phyloP scores from a whole-genome alignment of 2,888 invertebrate species.

The Lasioglossum leucozonium region DNA sequence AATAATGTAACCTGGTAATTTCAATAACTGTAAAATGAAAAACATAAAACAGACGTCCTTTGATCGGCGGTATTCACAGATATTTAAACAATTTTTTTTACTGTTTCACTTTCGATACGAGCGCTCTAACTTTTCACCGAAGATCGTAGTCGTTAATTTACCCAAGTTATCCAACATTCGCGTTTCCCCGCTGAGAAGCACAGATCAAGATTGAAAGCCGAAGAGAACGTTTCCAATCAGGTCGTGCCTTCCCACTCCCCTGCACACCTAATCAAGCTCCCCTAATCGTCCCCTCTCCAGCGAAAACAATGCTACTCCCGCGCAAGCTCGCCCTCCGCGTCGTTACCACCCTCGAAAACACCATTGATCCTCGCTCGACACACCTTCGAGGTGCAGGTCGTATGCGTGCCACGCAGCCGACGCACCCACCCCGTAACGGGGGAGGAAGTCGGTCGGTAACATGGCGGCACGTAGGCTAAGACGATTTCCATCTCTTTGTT shows the following conservation, averaged over 20 bases:
- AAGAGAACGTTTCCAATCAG: background rate
- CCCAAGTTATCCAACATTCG: too few relatives aligned
- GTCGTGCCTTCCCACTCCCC: background rate
- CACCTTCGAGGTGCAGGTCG: constrained; percentile 18
- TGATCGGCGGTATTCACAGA: background rate
- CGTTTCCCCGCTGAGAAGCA: background rate
- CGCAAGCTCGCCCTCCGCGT: constrained; percentile 19
- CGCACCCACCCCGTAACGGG: constrained; percentile 3
- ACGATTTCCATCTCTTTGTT: constrained; percentile 71
- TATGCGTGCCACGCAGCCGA: constrained; percentile 14
- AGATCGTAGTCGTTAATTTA: too few relatives aligned
- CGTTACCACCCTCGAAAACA: constrained; percentile 13
- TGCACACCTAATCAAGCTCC: constrained; percentile 1
- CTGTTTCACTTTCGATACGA: too few relatives aligned
- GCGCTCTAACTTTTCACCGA: too few relatives aligned
- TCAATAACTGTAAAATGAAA: too few relatives aligned
- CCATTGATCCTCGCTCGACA: constrained; percentile 24
- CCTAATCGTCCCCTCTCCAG: background rate
- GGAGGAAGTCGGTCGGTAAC: constrained; percentile 19
- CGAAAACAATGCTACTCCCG: background rate
- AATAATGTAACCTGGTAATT: too few relatives aligned
- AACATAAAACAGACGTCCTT: too few relatives aligned
- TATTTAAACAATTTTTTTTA: background rate
- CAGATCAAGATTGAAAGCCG: background rate
- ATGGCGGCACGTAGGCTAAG: constrained; percentile 59